A percentile compares a stretch with the other conserved stretches of the same genome.
Conservation (phyloP, 2,888 invertebrate genomes). For the Drosophila rubida region DNA sequence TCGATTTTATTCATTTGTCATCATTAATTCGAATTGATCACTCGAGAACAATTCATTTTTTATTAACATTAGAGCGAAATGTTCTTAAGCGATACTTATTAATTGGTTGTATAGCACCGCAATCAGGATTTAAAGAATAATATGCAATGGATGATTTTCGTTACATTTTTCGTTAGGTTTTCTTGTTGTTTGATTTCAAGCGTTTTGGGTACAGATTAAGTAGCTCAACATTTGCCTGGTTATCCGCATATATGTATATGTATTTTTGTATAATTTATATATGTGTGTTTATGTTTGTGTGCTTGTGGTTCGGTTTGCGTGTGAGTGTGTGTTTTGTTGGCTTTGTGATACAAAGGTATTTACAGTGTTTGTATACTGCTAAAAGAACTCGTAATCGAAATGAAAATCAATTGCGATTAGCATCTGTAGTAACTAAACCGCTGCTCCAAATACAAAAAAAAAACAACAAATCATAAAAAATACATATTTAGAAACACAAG, state of each 20-base stretch:
- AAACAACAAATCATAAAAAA: conserved; percentile 8
- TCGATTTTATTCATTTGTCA: conserved; percentile 30
- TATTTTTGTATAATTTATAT: conserved; percentile 20
- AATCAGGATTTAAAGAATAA: conserved; percentile 40
- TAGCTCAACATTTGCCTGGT: conserved; percentile 64
- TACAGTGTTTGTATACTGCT: conserved; percentile 40
- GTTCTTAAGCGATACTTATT: conserved; percentile 27
- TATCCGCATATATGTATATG: conserved; percentile 48
- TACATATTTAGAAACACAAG: conserved; percentile 22
- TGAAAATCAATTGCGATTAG: conserved; percentile 53
- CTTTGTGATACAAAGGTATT: conserved; percentile 26
- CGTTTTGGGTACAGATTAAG: conserved; percentile 62
- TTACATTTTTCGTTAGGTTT: conserved; percentile 10
- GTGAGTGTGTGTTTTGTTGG: conserved; percentile 1
- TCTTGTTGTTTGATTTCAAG: conserved; percentile 14
- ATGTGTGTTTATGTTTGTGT: conserved; percentile 25
- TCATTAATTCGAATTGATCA: conserved; percentile 38
- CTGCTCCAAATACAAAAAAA: conserved; percentile 41
- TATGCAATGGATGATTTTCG: conserved; percentile 31
- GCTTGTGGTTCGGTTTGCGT: conserved; percentile 33
- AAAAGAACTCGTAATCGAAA: conserved; percentile 43
- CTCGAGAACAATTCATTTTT: conserved; percentile 21
- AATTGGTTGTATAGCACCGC: conserved; percentile 55
- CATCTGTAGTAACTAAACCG: conserved; percentile 64
- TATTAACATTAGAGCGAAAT: conserved; percentile 19